Base-by-base conservation (phyloP, 2,113 vertebrate genomes). In the Prochilodus magdalenae region DNA sequence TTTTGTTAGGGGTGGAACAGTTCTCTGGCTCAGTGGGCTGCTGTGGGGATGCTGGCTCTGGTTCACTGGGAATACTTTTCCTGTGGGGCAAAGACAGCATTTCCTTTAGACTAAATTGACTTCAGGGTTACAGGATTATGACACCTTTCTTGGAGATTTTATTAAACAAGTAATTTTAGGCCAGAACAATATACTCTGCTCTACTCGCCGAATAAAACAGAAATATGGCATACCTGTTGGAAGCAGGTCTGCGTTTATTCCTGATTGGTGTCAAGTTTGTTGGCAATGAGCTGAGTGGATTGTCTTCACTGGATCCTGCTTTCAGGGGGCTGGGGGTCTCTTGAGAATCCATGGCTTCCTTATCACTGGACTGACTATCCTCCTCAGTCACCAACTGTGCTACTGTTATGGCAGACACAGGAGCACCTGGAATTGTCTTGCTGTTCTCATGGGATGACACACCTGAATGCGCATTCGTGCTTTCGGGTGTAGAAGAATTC, bases 331-430 rank as follows among this genome's bases (percentile, higher is more conserved):
- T 12, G 83, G 77, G 76, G 93, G 83, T 20, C 36, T 24, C 30
- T n/a, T 65, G 29, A 16, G 55, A 18, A 30, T 57, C 55, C 0
- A 7, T 11, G 2, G 40, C 7, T 70, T 72, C 79, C 7, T 16
- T 77, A 27, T 88, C 86, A 78, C 77, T 85, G 3, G 11, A 10
- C 26, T 94, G 91, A 89, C 86, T 94, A 86, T 96, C 94, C 11
- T 90, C 84, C 3, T 95, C 94, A 49, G 92, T 60, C 73, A 98
- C 83, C 79, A 98, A 86, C 83, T 85, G 90, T 62, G 93, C 84
- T n/a, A 94, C 71, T 73, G 95, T 91, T 84, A 95, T 86, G 40
- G 88, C 86, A 69, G 47, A 70, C 20, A 15, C 16, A 59, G 4
- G 73, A 30, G 24, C 59, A 20, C 55, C 55, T 49, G 40, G 57